These are phyloP conservation scores for Zeugodacus cucurbitae DNA, from an alignment of 1,140 invertebrate species.

Conservation along the genomic window DNA sequence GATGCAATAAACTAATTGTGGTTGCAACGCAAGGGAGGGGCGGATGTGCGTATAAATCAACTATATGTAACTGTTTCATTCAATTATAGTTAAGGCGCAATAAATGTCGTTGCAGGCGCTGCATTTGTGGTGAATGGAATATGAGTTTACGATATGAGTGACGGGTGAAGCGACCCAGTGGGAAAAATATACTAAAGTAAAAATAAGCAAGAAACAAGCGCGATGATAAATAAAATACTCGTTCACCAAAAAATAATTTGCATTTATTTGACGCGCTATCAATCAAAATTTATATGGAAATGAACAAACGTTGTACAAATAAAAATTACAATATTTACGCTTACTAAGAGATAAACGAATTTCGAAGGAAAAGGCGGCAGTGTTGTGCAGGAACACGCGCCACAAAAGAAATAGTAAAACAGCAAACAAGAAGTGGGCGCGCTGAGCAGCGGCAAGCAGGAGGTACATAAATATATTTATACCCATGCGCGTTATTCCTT, in stretches of 20 bases:
- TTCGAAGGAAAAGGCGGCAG: not conserved
- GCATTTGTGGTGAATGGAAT: not conserved
- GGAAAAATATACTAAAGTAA: not conserved
- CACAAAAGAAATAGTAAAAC: not conserved
- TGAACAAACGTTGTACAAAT: not conserved
- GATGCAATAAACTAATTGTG: not conserved
- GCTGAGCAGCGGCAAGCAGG: too few relatives aligned
- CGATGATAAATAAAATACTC: not conserved
- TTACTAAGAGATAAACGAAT: not conserved
- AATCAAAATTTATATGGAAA: not conserved
- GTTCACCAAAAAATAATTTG: not conserved
- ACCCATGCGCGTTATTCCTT: not conserved
- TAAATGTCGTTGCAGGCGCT: not conserved
- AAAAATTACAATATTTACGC: not conserved
- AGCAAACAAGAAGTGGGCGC: not conserved
- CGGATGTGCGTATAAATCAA: not conserved
- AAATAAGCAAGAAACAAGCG: not conserved
- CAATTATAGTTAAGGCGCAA: not conserved
- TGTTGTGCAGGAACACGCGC: not conserved
- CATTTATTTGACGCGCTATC: too few relatives aligned
- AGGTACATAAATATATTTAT: not conserved
- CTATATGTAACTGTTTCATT: conserved; percentile 1
- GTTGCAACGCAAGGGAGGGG: not conserved
- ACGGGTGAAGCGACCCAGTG: not conserved
- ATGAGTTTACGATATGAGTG: not conserved